A percentile compares a stretch with the other conserved stretches of the same genome.
phyloP scores from a whole-genome alignment of 35 echinoderm and acorn worm genomes.

The Holothuria glaberrima region DNA sequence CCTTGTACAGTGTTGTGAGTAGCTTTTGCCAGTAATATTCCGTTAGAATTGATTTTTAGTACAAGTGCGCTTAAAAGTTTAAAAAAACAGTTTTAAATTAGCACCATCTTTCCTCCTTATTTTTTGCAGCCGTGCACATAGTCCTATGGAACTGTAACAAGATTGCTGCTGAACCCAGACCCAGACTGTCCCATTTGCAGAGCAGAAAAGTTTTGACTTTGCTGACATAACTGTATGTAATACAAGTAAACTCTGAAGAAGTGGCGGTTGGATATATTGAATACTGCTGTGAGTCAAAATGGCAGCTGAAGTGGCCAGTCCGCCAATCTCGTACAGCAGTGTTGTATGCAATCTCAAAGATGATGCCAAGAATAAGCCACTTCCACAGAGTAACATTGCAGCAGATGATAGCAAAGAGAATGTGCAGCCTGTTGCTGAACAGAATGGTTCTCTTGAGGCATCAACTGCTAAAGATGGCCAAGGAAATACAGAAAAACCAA shows the following conservation, averaged over 20 bases:
- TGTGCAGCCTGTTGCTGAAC: conserved; percentile 48
- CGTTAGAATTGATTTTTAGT: too few species aligned
- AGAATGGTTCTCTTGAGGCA: conserved; percentile 25
- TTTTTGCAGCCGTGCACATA: too few species aligned
- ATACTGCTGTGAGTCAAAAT: conserved; percentile 51
- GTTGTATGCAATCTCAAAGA: conserved; percentile 50
- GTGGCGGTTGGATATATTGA: conserved; percentile 35
- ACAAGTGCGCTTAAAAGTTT: too few species aligned
- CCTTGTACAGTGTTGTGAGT: too few species aligned
- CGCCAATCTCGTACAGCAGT: conserved; percentile 53
- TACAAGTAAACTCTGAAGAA: conserved; percentile 9
- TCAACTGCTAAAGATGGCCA: neutral
- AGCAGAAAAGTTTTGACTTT: neutral
- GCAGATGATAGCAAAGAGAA: conserved; percentile 48
- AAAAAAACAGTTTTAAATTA: too few species aligned
- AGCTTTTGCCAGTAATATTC: too few species aligned
- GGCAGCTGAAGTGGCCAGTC: conserved; percentile 62
- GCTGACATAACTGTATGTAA: conserved; percentile 1
- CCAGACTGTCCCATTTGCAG: neutral
- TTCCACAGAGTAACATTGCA: neutral
- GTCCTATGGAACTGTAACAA: too few species aligned
- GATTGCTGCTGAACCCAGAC: neutral
- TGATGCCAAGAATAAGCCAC: conserved; percentile 8
- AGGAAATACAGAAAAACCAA: conserved; percentile 14
- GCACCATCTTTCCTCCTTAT: too few species aligned